These are phyloP conservation scores for Lytechinus variegatus DNA, from an alignment of 35 echinoderm and acorn worm genomes.

Conservation along the genomic window DNA sequence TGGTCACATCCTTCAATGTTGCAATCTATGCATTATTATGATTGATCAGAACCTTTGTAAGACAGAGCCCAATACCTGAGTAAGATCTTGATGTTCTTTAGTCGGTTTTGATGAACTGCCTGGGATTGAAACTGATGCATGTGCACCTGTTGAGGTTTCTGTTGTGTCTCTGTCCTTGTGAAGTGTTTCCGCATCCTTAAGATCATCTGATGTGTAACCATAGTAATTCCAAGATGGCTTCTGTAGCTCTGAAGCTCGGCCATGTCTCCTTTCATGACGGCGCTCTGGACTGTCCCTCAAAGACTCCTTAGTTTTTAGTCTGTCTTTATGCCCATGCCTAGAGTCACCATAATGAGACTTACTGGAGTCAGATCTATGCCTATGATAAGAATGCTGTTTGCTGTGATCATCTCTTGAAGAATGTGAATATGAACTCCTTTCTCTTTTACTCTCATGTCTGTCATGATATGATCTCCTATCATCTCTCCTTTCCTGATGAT, in stretches of 20 bases:
- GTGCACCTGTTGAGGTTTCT: background rate
- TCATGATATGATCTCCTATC: background rate
- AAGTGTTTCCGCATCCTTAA: background rate
- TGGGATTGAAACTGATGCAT: background rate
- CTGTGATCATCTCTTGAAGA: background rate
- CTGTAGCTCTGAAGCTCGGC: background rate
- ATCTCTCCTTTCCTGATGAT: background rate
- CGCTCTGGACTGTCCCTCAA: background rate
- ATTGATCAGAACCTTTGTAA: too few relatives aligned
- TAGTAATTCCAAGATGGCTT: constrained; percentile 58
- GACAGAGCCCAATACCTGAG: background rate
- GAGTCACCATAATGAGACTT: background rate
- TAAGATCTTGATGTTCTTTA: background rate
- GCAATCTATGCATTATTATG: too few relatives aligned
- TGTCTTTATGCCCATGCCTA: background rate
- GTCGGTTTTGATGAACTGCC: background rate
- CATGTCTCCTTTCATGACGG: background rate
- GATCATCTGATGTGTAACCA: constrained; percentile 68
- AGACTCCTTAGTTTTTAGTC: background rate
- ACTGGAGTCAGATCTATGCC: background rate
- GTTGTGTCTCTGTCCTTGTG: background rate
- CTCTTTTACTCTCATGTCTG: background rate
- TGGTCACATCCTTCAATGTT: too few relatives aligned
- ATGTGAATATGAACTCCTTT: background rate
- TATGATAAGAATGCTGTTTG: background rate